phyloP scores from a whole-genome alignment of 2,888 invertebrate species.

The Drosophila melanosoma region DNA sequence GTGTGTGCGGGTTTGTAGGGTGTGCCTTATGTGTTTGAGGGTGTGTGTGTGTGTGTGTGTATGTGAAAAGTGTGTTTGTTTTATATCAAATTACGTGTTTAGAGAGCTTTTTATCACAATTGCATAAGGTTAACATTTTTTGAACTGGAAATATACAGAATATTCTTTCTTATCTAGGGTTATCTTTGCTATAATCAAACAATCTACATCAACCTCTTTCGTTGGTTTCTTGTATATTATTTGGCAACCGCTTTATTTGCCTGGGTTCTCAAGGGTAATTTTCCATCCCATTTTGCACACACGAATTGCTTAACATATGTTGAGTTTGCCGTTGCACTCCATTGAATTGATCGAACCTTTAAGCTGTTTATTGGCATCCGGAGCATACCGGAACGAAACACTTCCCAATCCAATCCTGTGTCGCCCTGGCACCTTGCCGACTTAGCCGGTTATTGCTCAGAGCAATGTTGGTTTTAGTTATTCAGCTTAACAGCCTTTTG shows the following conservation, averaged over 20 bases:
- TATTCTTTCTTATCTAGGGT: neutral
- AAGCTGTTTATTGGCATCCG: constrained; percentile 50
- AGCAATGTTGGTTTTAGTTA: constrained; percentile 13
- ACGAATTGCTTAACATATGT: constrained; percentile 67
- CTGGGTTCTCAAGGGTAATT: constrained; percentile 23
- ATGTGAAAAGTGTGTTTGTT: constrained; percentile 1
- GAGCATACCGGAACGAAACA: constrained; percentile 1
- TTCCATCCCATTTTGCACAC: constrained; percentile 55
- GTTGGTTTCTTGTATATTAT: neutral
- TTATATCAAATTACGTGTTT: neutral
- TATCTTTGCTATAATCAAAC: neutral
- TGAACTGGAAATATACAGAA: neutral
- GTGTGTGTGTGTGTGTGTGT: constrained; percentile 16
- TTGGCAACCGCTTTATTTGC: constrained; percentile 1
- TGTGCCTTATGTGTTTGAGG: constrained; percentile 1
- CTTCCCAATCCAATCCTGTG: neutral
- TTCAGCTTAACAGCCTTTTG: neutral
- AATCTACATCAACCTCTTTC: neutral
- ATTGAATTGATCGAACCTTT: constrained; percentile 52
- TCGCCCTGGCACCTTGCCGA: neutral
- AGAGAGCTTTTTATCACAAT: constrained; percentile 24
- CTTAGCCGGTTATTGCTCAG: neutral
- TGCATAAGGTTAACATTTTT: constrained; percentile 5
- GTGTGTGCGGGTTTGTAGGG: neutral
- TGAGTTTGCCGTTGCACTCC: constrained; percentile 39